Percentiles rank a stretch among this genome's conserved stretches.
These are phyloP conservation scores for Intellagama lesueurii DNA, from an alignment of 2,797 vertebrate genomes.

Conservation along the genomic window DNA sequence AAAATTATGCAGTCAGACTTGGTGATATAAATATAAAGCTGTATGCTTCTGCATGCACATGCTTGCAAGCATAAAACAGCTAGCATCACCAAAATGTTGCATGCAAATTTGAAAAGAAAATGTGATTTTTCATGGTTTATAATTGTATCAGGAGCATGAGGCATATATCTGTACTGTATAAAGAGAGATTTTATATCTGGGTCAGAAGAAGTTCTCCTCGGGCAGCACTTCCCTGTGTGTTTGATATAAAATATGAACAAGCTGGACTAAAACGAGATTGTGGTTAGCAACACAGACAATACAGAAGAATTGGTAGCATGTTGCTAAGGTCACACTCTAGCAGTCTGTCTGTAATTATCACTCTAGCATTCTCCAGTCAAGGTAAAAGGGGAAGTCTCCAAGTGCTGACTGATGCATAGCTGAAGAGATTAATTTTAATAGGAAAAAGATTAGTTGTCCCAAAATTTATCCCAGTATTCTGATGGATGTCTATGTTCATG, in stretches of 20 bases:
- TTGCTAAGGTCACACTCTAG: neutral
- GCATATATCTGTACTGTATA: neutral
- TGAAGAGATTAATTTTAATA: neutral
- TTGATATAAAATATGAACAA: constrained; percentile 35
- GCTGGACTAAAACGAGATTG: neutral
- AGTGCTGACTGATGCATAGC: neutral
- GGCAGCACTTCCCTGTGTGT: constrained; percentile 2
- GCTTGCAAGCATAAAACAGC: constrained; percentile 24
- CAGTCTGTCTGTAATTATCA: neutral
- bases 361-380: too few species aligned
- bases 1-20: neutral
- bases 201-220: constrained; percentile 12
- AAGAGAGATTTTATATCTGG: constrained; percentile 18
- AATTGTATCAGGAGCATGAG: constrained; percentile 36
- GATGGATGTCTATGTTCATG: too few species aligned
- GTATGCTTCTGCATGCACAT: constrained; percentile 17
- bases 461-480: too few species aligned
- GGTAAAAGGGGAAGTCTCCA: neutral
- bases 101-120: constrained; percentile 3
- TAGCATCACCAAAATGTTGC: neutral
- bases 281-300: neutral
- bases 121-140: constrained; percentile 38
- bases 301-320: neutral
- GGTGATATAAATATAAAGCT: constrained; percentile 37
- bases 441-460: too few species aligned